Evolutionary conservation across 2,888 invertebrate genomes (phyloP).

Genomic region (Pristionchus entomophagus): DNA sequence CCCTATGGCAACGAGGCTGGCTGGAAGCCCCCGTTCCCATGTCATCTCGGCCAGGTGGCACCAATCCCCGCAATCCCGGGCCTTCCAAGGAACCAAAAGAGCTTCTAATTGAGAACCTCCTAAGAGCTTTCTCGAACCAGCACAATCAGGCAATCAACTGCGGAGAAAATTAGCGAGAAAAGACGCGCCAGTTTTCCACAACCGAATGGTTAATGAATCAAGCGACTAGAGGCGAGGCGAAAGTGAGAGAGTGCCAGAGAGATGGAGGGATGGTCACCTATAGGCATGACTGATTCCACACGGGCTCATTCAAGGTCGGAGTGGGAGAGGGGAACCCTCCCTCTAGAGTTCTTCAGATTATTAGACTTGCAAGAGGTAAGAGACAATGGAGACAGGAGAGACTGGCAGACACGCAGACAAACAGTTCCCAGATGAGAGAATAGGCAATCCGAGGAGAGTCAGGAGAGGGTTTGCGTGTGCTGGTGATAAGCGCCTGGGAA

Average conservation of each 20-base stretch:
- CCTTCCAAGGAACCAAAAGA: not conserved
- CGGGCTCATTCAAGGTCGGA: conserved; percentile 28
- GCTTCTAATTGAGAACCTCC: not conserved
- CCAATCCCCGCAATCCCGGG: not conserved
- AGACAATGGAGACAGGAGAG: not conserved
- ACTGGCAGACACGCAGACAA: conserved; percentile 26
- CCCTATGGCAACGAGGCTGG: not conserved
- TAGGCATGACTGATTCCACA: conserved; percentile 40
- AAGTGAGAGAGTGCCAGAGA: conserved; percentile 11
- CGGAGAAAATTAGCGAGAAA: not conserved
- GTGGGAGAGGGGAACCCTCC: not conserved
- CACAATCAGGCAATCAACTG: not conserved
- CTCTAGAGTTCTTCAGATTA: conserved; percentile 26
- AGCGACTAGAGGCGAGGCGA: not conserved
- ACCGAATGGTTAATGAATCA: not conserved
- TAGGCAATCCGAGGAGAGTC: conserved; percentile 2
- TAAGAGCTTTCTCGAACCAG: not conserved
- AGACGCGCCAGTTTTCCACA: not conserved
- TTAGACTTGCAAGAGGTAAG: conserved; percentile 2
- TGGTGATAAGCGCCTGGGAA: conserved; percentile 32
- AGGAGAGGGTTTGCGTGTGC: not conserved
- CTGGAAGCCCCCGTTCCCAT: not conserved
- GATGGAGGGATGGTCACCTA: conserved; percentile 10
- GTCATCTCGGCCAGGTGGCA: not conserved
- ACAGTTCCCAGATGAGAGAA: not conserved